Evolutionary conservation across 2,113 vertebrate genomes (phyloP).

Genomic region (Pseudorhombus dupliciocellatus): DNA sequence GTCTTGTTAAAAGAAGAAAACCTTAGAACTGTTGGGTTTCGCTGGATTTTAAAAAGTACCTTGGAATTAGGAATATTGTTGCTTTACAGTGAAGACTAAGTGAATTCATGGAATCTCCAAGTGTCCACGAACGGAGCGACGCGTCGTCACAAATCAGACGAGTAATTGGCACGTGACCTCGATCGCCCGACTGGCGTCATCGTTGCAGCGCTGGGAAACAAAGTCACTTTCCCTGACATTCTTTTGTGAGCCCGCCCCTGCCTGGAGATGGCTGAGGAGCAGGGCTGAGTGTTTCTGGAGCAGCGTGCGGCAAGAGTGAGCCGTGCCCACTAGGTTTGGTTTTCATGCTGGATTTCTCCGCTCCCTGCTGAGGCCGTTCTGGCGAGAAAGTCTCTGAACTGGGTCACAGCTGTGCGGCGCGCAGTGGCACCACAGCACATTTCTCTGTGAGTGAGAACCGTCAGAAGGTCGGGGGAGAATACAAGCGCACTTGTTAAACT

Average conservation of each 20-base stretch:
- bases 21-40: too few relatives aligned
- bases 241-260: background rate
- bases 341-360: slow-evolving; percentile 16
- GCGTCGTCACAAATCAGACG: background rate
- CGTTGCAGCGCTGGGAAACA: background rate
- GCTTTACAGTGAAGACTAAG: too few relatives aligned
- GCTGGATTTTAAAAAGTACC: too few relatives aligned
- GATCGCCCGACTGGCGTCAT: too few relatives aligned
- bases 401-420: slow-evolving; percentile 69
- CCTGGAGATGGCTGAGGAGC: background rate
- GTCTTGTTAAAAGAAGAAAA: too few relatives aligned
- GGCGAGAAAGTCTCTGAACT: slow-evolving; percentile 62
- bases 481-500: slow-evolving; percentile 52
- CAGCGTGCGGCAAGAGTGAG: background rate
- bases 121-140: background rate
- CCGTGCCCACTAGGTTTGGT: slow-evolving; percentile 15
- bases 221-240: background rate
- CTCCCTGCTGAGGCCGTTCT: slow-evolving; percentile 36
- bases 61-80: too few relatives aligned
- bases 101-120: background rate
- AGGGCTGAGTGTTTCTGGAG: slow-evolving; percentile 6
- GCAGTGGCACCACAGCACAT: slow-evolving; percentile 47
- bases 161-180: background rate
- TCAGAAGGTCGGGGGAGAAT: slow-evolving; percentile 46
- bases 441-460: slow-evolving; percentile 38